Evolutionary conservation across 2,888 invertebrate species (phyloP).

Genomic region (Lymantria monacha): DNA sequence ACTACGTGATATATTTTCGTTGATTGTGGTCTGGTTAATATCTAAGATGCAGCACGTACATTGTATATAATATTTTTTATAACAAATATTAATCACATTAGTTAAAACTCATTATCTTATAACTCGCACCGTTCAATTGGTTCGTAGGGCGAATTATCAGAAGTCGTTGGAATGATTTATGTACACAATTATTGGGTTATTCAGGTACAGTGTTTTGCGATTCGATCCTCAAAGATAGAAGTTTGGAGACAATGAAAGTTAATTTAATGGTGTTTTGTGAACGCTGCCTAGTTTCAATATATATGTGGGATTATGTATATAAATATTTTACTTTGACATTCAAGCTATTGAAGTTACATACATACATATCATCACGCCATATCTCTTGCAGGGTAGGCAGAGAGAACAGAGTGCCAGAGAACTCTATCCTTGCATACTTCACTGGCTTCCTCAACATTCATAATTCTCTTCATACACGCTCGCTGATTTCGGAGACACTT

Average conservation of each 20-base stretch:
- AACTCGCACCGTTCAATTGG: slow-evolving; percentile 46
- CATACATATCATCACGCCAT: too few relatives aligned
- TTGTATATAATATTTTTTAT: too few relatives aligned
- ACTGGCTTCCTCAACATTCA: too few relatives aligned
- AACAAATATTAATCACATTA: too few relatives aligned
- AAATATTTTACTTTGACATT: slow-evolving; percentile 11
- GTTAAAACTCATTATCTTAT: slow-evolving; percentile 10
- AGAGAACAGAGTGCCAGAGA: too few relatives aligned
- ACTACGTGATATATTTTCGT: too few relatives aligned
- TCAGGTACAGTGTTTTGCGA: slow-evolving; percentile 78
- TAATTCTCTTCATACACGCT: too few relatives aligned
- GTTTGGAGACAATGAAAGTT: slow-evolving; percentile 73
- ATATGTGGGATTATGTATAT: slow-evolving; percentile 25
- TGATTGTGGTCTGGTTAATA: too few relatives aligned
- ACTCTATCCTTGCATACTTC: too few relatives aligned
- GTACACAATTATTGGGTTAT: slow-evolving; percentile 82
- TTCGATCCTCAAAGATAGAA: slow-evolving; percentile 71
- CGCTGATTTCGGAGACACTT: too few relatives aligned
- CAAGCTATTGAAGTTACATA: not conserved
- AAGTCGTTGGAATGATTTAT: slow-evolving; percentile 82
- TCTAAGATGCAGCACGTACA: too few relatives aligned
- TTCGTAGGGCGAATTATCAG: slow-evolving; percentile 78
- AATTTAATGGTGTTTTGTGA: slow-evolving; percentile 70
- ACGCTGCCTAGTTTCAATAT: slow-evolving; percentile 23
- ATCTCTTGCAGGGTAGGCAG: too few relatives aligned